phyloP scores from a whole-genome alignment of 2,888 invertebrate species.

The Mythimna vitellina region DNA sequence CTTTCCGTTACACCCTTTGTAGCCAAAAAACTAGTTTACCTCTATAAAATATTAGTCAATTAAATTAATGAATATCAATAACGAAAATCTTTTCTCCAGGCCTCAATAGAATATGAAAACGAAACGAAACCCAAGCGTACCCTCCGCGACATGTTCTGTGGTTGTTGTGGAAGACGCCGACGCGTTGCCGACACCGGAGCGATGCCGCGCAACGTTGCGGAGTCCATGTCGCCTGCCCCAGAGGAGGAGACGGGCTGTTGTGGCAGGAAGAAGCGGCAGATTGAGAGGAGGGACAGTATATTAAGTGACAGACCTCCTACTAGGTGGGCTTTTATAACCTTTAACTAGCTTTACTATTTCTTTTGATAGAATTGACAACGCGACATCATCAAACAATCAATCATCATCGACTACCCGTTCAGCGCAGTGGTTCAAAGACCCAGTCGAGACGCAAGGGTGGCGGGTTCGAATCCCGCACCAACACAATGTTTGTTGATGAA shows the following conservation, averaged over 20 bases:
- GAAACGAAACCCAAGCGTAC: conserved; percentile 86
- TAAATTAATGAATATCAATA: not conserved
- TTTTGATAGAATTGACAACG: not conserved
- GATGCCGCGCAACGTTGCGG: conserved; percentile 62
- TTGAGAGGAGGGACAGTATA: conserved; percentile 90
- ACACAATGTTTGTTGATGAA: no score
- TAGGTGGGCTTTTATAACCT: conserved; percentile 59
- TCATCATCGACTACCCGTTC: no score
- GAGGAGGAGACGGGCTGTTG: conserved; percentile 83
- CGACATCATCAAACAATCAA: no score
- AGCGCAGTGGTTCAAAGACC: no score
- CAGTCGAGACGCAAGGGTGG: no score
- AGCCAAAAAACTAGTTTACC: no score
- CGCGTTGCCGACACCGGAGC: conserved; percentile 68
- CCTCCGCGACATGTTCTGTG: conserved; percentile 85
- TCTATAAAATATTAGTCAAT: not conserved
- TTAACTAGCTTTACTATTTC: not conserved
- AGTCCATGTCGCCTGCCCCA: conserved; percentile 72
- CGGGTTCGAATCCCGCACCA: no score
- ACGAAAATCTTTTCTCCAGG: conserved; percentile 62
- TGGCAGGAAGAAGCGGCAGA: conserved; percentile 82
- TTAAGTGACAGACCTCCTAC: conserved; percentile 86
- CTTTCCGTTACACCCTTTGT: no score
- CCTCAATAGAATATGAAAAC: conserved; percentile 84
- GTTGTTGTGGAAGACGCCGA: conserved; percentile 81